Evolutionary conservation across 2,113 vertebrate species (phyloP).

Genomic region (Prionailurus bengalensis): DNA sequence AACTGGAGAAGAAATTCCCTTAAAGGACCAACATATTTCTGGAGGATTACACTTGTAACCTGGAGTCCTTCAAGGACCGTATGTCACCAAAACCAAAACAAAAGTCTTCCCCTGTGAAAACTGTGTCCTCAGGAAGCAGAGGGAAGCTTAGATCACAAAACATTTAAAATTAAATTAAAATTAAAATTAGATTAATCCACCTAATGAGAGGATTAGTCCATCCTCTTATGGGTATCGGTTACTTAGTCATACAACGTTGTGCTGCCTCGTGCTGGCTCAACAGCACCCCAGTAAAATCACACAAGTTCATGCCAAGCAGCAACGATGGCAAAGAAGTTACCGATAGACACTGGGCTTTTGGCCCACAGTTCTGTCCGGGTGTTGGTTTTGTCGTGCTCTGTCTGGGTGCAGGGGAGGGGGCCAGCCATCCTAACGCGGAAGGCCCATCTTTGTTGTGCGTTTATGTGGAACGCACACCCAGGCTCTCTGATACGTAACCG

Average conservation of each 20-base stretch:
- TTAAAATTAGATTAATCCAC: neutral
- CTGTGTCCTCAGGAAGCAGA: neutral
- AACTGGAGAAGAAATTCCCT: neutral
- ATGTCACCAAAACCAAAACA: neutral
- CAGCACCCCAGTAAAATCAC: neutral
- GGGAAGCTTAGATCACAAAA: neutral
- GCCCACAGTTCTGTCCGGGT: no score
- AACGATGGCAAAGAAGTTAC: no score
- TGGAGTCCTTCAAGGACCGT: neutral
- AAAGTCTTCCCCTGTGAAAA: neutral
- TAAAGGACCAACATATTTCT: rapidly evolving
- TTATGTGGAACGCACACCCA: rapidly evolving
- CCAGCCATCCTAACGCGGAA: neutral
- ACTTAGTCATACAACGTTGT: neutral
- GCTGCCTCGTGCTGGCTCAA: no score
- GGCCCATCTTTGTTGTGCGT: rapidly evolving
- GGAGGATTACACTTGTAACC: neutral
- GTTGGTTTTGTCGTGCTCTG: no score
- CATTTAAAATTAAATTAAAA: neutral
- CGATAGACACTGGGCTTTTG: no score
- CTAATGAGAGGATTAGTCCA: no score
- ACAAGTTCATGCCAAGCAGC: no score
- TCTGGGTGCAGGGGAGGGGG: no score
- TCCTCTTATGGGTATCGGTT: rapidly evolving
- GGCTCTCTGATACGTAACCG: neutral